Evolutionary conservation across 1,140 invertebrate species (phyloP).

Genomic region (Microplitis demolitor): DNA sequence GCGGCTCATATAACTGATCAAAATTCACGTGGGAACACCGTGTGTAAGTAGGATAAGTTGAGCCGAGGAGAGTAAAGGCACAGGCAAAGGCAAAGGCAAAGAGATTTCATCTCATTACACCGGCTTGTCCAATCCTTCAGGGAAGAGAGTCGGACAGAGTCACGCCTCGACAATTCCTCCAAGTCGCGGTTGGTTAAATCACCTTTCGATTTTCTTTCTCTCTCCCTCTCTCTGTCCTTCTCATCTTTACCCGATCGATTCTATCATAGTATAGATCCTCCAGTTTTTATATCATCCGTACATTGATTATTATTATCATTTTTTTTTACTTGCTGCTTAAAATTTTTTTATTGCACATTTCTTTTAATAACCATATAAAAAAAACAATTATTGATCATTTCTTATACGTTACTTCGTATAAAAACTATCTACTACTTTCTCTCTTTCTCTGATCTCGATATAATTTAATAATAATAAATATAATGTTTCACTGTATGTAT

Average conservation of each 20-base stretch:
- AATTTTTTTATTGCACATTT: no score
- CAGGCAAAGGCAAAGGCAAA: not conserved
- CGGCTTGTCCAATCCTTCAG: not conserved
- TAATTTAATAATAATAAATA: no score
- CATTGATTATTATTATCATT: no score
- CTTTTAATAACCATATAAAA: no score
- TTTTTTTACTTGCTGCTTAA: no score
- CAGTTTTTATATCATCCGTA: no score
- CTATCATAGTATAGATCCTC: not conserved
- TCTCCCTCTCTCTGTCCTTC: not conserved
- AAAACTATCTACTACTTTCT: no score
- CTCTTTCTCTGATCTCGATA: no score
- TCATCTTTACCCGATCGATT: not conserved
- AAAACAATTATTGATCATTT: no score
- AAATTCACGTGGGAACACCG: conserved; percentile 7
- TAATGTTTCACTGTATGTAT: no score
- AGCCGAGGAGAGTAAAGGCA: not conserved
- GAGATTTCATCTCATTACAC: not conserved
- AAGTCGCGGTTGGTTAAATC: conserved; percentile 15
- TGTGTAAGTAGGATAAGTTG: no score
- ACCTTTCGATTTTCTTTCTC: not conserved
- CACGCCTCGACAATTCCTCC: conserved; percentile 19
- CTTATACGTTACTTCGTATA: no score
- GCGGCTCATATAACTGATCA: not conserved
- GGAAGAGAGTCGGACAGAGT: conserved; percentile 1